Conservation (phyloP, 1,140 invertebrate genomes). For the Lycorma delicatula region DNA sequence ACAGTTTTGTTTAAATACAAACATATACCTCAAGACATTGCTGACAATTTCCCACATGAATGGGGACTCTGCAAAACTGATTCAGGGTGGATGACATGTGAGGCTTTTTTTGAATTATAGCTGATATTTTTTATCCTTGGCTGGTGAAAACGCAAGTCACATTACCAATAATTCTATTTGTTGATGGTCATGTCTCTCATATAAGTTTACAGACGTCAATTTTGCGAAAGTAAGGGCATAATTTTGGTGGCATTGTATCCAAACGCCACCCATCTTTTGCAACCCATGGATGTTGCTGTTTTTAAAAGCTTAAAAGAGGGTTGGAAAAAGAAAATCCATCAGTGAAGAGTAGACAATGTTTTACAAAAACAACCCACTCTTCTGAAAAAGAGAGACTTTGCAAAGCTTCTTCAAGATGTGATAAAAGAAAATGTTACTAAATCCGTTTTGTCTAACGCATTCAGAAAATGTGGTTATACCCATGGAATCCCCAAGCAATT, state of each 20-base stretch:
- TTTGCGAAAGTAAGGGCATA: slow-evolving; percentile 37
- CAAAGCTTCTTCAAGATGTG: slow-evolving; percentile 11
- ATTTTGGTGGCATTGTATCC: slow-evolving; percentile 36
- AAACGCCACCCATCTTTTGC: slow-evolving; percentile 39
- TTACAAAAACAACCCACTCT: slow-evolving; percentile 11
- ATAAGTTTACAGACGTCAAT: slow-evolving; percentile 33
- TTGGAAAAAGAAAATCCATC: slow-evolving; percentile 33
- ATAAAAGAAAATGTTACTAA: slow-evolving; percentile 6
- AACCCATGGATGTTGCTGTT: slow-evolving; percentile 37
- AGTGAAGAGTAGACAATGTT: slow-evolving; percentile 19
- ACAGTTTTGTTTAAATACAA: slow-evolving; percentile 26
- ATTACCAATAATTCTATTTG: slow-evolving; percentile 35
- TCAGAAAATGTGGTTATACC: slow-evolving; percentile 7
- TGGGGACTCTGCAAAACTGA: slow-evolving; percentile 28
- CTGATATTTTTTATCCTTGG: slow-evolving; percentile 22
- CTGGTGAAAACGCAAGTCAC: slow-evolving; percentile 17
- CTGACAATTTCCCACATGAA: slow-evolving; percentile 11
- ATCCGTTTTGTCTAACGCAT: not conserved
- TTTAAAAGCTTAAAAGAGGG: slow-evolving; percentile 34
- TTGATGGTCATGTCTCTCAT: slow-evolving; percentile 38
- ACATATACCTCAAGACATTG: slow-evolving; percentile 17
- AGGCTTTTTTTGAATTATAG: slow-evolving; percentile 16
- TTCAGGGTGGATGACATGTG: slow-evolving; percentile 23
- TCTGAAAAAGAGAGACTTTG: slow-evolving; percentile 24
- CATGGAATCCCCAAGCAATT: not conserved